These are phyloP conservation scores for Dasysyrphus tricinctus DNA, from an alignment of 2,888 invertebrate genomes.

Conservation along the genomic window DNA sequence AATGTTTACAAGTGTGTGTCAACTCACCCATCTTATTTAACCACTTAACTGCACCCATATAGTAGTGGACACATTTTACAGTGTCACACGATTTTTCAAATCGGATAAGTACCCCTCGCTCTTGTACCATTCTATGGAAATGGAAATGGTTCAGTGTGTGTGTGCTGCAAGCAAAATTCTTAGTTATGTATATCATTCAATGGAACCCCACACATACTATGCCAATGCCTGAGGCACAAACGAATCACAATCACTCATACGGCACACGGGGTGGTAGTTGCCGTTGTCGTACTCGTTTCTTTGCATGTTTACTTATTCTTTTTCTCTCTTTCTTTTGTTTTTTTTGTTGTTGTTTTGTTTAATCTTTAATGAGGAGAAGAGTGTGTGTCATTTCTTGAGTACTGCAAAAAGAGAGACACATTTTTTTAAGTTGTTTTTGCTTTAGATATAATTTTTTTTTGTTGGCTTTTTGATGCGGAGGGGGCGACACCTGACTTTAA, in stretches of 20 bases:
- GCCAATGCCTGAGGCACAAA: constrained; percentile 65
- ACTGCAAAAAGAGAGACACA: constrained; percentile 65
- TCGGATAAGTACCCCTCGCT: constrained; percentile 69
- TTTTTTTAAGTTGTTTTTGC: constrained; percentile 36
- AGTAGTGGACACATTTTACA: constrained; percentile 76
- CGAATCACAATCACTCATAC: constrained; percentile 75
- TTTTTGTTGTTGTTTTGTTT: constrained; percentile 17
- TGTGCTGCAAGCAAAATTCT: constrained; percentile 34
- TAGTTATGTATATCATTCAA: constrained; percentile 30
- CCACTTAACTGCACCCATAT: constrained; percentile 62
- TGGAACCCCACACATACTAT: constrained; percentile 34
- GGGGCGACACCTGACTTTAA: constrained; percentile 75
- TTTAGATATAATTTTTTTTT: constrained; percentile 34
- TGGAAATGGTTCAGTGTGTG: constrained; percentile 32
- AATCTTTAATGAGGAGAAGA: constrained; percentile 37
- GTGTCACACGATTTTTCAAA: constrained; percentile 77
- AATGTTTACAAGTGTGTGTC: background rate
- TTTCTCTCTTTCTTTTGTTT: constrained; percentile 54
- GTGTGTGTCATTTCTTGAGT: constrained; percentile 65
- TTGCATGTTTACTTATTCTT: constrained; percentile 60
- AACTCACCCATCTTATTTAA: constrained; percentile 30
- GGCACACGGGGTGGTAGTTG: constrained; percentile 73
- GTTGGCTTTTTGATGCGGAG: constrained; percentile 41
- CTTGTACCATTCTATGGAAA: background rate
- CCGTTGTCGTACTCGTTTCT: constrained; percentile 62